Evolutionary conservation across 2,113 vertebrate species (phyloP), one percentile per base, ranked within the genome.

Genomic region (Madoqua kirkii): DNA sequence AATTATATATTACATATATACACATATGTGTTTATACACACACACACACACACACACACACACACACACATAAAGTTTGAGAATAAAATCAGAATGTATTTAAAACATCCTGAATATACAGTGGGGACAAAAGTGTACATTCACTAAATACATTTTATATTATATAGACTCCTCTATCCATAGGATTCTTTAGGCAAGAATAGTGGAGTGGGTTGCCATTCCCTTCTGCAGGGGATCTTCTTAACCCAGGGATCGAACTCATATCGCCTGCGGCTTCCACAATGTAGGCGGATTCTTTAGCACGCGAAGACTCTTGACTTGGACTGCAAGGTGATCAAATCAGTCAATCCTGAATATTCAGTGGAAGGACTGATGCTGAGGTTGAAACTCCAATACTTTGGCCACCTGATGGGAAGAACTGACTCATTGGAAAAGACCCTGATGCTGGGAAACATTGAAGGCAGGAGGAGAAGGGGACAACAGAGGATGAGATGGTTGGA

Each of bases 51-150:
- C 45, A 48, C 45, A 48, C 11, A 48, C 10, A 48, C 3, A 10
- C 1, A 76, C 8, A 43, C 14, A 29, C 45, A 15, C 5, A n/a
- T 10, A 8, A 36, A 21, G 33, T 23, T 36, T 40, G n/a, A 71
- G n/a, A 71, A 71, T 19, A 71, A 71, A 36, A 71, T 36, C 67
- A 71, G n/a, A 71, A 71, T 40, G 9, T 83, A 93, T 95, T 60
- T 93, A 93, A 93, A 81, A 67, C 19, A 86, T 25, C 23, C n/a
- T 74, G 43, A 93, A 82, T 93, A 40, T 87, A 95, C 33, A 48
- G 16, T 74, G 31, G 59, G 52, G 33, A 5, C 48, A 93, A 93
- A 78, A 82, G 52, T 60, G 81, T 23, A 86, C 16, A 54, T 81
- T 55, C 21, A 74, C 59, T 40, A 40, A 76, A 87, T 55, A 83